Base-by-base conservation (phyloP, 2,888 invertebrate species). In the Lycophotia porphyrea region DNA sequence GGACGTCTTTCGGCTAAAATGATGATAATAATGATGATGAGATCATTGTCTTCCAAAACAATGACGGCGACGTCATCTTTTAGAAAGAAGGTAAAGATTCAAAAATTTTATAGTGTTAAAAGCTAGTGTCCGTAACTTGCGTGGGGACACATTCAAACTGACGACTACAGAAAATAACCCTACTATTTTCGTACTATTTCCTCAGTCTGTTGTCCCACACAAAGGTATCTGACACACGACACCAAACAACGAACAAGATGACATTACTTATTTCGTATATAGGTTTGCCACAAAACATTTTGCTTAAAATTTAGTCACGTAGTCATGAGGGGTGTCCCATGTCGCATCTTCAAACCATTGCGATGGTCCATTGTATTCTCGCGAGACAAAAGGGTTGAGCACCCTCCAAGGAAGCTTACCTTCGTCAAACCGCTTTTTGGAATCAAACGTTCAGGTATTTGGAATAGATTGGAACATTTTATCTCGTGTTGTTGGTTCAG, bases 241-340 rank as follows among this genome's bases (percentile, higher is more conserved):
- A 90, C 86, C 81, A 84, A 85, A 86, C 89, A 90, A 92, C 91
- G 89, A 79, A 76, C 88, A 91, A 92, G 91, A 94, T 95, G 95
- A 94, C 95, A 94, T 94, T 93, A 94, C 94, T 94, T 95, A 94
- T 94, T 94, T 94, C 88, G 89, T 91, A 91, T 90, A 91, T 90
- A 91, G 91, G 91, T 92, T 92, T 90, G 89, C 91, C 92, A 90
- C 94, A 94, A 94, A 95, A 94, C 93, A 93, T 95, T 95, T 94
- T 93, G 92, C 93, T 93, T 91, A 92, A 95, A 96, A 95, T 95
- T 96, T 95, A 95, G 95, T 96, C 96, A 96, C 96, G 96, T 96
- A 94, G 89, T 88, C 89, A 89, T 89, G 90, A 90, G 90, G 94
- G 93, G 93, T 93, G 93, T 95, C 94, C 95, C 94, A 93, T 95